phyloP scores from a whole-genome alignment of 2,797 vertebrate genomes.

The Rhinatrema bivittatum region DNA sequence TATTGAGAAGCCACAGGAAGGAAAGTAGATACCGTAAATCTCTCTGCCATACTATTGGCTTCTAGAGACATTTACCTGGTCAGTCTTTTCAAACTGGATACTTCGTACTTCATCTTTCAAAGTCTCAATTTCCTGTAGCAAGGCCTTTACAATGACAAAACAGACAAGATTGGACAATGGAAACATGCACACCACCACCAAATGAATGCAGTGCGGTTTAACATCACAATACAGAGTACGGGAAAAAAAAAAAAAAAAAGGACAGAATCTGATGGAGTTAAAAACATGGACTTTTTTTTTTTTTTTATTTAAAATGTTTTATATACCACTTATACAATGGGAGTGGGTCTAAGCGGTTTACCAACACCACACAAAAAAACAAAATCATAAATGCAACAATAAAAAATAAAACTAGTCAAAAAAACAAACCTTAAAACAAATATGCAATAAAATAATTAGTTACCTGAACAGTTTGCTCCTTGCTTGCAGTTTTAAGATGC shows the following conservation, averaged over 20 bases:
- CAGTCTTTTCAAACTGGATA: conserved; percentile 71
- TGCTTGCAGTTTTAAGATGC: conserved; percentile 61
- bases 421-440: too few species aligned
- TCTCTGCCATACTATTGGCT: conserved; percentile 43
- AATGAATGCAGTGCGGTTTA: conserved; percentile 25
- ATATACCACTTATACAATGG: too few species aligned
- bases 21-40: too few species aligned
- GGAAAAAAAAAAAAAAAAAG: conserved; percentile 1
- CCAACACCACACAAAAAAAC: too few species aligned
- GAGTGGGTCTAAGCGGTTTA: too few species aligned
- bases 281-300: too few species aligned
- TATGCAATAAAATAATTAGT: too few species aligned
- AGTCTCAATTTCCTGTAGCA: conserved; percentile 76
- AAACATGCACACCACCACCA: conserved; percentile 38
- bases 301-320: too few species aligned
- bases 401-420: too few species aligned
- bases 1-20: too few species aligned
- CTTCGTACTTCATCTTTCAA: conserved; percentile 78
- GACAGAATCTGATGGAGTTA: too few species aligned
- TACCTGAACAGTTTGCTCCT: conserved; percentile 75
- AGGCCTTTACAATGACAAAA: conserved; percentile 74
- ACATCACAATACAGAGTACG: conserved; percentile 26
- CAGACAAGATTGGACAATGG: conserved; percentile 66
- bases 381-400: too few species aligned
- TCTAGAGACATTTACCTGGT: conserved; percentile 62